Percentiles rank a stretch among this genome's conserved stretches.
These are phyloP conservation scores for Drosophila repleta DNA, from an alignment of 1,140 invertebrate species.

Conservation along the genomic window DNA sequence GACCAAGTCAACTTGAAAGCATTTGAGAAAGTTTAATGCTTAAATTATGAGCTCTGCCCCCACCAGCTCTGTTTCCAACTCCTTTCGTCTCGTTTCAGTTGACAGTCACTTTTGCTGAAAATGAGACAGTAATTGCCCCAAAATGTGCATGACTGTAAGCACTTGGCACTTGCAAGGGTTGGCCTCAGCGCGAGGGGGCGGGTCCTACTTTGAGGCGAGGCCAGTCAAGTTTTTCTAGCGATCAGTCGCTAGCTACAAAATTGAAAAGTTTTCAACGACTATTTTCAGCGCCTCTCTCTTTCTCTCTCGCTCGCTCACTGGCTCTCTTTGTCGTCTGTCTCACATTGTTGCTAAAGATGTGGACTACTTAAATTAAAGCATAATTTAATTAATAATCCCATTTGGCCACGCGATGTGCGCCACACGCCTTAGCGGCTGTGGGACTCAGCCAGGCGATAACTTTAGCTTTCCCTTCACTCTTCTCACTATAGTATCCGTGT, in stretches of 20 bases:
- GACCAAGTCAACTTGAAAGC: conserved; percentile 81
- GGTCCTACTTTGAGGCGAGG: conserved; percentile 19
- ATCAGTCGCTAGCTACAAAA: conserved; percentile 27
- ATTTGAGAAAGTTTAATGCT: conserved; percentile 81
- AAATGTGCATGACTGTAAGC: conserved; percentile 68
- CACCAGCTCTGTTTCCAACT: conserved; percentile 9
- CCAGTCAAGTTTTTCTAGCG: conserved; percentile 60
- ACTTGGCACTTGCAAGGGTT: conserved; percentile 6
- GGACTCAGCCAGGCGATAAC: conserved; percentile 38
- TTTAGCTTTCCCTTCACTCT: background rate
- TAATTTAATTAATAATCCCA: conserved; percentile 83
- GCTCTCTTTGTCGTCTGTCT: conserved; percentile 51
- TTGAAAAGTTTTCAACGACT: conserved; percentile 64
- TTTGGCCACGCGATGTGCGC: conserved; percentile 62
- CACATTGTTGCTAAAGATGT: conserved; percentile 67
- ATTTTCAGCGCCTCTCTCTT: too few relatives aligned
- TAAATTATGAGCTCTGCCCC: conserved; percentile 74
- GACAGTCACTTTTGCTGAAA: conserved; percentile 79
- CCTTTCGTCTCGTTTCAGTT: conserved; percentile 40
- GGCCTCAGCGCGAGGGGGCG: background rate
- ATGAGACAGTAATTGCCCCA: conserved; percentile 78
- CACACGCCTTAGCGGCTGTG: conserved; percentile 38
- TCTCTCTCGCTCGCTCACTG: conserved; percentile 20
- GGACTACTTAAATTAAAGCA: conserved; percentile 82
- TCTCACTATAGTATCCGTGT: background rate